Base-by-base conservation (phyloP, 30 jellyfish, hydroid and myxozoan species). In the Aurelia sp. region DNA sequence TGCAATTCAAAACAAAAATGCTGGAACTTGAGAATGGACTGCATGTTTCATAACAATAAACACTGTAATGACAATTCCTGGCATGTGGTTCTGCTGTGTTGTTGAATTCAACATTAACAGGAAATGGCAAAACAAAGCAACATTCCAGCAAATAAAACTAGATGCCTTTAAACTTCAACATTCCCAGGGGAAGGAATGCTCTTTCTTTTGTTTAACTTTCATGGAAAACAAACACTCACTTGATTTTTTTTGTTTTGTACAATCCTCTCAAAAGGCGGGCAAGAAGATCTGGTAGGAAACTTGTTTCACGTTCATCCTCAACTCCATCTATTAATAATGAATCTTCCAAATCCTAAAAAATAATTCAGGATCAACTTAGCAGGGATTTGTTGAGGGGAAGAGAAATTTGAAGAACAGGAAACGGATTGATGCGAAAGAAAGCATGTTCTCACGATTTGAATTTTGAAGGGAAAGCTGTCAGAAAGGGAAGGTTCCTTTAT, bases 311-410 rank as follows among this genome's bases (percentile, higher is more conserved):
- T 18, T 86, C 87, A 22, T 88, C 96, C 5, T 77, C 88, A 11
- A 97, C 96, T 44, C 96, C 91, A 85, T 93, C 98, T 7, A 88
- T 61, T 62, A 84, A 61, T 31, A 93, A 47, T 5, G 98, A 77
- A 58, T 93, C 98, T 78, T 93, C 98, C 7, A 93, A 84, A 76
- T 93, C 98, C 98, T 93, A 66, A 22, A 91, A 22, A 38, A 75
- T 5, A 0, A 44, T 44, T 44, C 55, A 44, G 55, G 55, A 44
- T 44, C 9, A 44, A 44, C 13, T 44, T 44, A 44, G 15, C 2
- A 7, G 13, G 55, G 15, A 44, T 5, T 2, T 44, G 9, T 44
- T 9, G 55, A 44, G 7, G 55, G 55, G 55, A 44, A 44, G 15
- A 16, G 15, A 44, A 38, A 44, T 44, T 8, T 1, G 55, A 16